Evolutionary conservation across 1,140 invertebrate species (phyloP).

Genomic region (Tribolium castaneum): DNA sequence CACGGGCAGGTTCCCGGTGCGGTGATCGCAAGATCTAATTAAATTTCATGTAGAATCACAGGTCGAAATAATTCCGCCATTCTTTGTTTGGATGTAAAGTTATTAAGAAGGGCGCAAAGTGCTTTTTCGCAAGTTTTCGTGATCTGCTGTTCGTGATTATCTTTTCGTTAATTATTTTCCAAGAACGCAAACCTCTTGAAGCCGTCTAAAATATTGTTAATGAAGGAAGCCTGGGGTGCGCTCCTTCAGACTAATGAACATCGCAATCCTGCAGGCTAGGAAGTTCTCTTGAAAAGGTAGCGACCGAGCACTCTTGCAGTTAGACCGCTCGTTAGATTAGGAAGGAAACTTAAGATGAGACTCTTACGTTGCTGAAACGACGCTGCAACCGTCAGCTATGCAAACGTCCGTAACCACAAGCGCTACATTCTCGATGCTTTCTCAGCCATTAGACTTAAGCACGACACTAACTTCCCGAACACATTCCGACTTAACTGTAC

Average conservation of each 20-base stretch:
- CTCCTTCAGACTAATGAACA: conserved; percentile 39
- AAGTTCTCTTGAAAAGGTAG: conserved; percentile 31
- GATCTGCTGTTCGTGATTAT: conserved; percentile 26
- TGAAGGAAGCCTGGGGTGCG: conserved; percentile 34
- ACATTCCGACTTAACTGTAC: conserved; percentile 18
- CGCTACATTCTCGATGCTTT: neutral
- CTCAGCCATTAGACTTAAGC: conserved; percentile 22
- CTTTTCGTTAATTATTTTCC: conserved; percentile 42
- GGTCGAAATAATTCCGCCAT: neutral
- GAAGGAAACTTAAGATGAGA: conserved; percentile 30
- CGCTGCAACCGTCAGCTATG: conserved; percentile 35
- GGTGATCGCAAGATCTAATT: neutral
- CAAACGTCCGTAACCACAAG: conserved; percentile 23
- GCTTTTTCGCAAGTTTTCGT: conserved; percentile 24
- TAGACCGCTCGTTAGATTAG: conserved; percentile 42
- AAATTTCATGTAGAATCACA: neutral
- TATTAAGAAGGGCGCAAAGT: conserved; percentile 6
- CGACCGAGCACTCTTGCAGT: conserved; percentile 37
- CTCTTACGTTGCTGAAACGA: conserved; percentile 15
- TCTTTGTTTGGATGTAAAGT: conserved; percentile 18
- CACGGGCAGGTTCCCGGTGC: neutral
- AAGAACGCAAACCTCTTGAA: conserved; percentile 32
- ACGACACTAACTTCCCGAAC: conserved; percentile 14
- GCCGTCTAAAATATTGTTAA: conserved; percentile 41
- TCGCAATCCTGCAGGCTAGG: conserved; percentile 33